Conservation (phyloP, 2,113 vertebrate species). For the Poecile atricapillus region DNA sequence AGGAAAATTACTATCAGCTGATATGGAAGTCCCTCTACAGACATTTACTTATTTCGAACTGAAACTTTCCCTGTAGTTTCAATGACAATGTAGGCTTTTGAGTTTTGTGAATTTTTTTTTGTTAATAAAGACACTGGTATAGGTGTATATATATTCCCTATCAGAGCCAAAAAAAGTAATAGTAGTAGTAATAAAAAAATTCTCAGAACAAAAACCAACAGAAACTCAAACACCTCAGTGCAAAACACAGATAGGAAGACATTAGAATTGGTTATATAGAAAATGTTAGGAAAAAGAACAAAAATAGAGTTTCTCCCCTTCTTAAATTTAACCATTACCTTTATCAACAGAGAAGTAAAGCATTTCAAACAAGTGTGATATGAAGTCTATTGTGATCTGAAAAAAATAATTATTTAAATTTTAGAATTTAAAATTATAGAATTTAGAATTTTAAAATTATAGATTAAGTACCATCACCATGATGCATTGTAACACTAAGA, state of each 20-base stretch:
- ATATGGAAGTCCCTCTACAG: not conserved
- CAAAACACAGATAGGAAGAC: not conserved
- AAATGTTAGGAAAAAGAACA: not conserved
- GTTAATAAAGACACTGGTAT: not conserved
- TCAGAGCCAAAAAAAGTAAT: not conserved
- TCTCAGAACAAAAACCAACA: not conserved
- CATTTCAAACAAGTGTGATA: not conserved
- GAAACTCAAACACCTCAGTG: accelerated
- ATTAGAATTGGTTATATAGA: not conserved
- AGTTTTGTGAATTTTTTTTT: not conserved
- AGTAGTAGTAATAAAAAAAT: not conserved
- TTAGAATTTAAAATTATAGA: no score
- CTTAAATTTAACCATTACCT: not conserved
- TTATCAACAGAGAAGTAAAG: not conserved
- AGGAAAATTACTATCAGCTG: not conserved
- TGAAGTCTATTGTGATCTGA: not conserved
- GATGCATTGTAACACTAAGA: not conserved
- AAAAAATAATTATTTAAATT: not conserved
- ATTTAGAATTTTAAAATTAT: no score
- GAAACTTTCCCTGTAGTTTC: not conserved
- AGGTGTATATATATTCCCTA: not conserved
- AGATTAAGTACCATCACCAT: not conserved
- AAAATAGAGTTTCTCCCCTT: not conserved
- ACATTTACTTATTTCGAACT: not conserved
- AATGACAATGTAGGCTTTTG: not conserved